These are phyloP conservation scores for Cerceris ruficornis DNA, from an alignment of 2,888 invertebrate genomes.

Conservation along the genomic window DNA sequence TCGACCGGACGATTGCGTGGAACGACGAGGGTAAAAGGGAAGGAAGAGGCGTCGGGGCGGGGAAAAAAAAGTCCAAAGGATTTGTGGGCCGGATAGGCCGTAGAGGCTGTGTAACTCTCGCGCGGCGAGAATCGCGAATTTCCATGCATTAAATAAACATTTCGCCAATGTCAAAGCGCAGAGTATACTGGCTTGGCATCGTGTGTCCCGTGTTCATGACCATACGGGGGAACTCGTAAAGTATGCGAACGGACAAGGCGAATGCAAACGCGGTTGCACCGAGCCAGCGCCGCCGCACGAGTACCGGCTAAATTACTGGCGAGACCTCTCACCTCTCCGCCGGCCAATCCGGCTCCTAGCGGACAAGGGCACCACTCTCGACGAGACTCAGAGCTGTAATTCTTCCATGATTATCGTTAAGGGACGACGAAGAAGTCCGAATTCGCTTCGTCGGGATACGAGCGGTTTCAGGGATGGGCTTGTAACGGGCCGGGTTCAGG, in stretches of 20 bases:
- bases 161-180: slow-evolving; percentile 52
- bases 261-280: slow-evolving; percentile 51
- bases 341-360: slow-evolving; percentile 26
- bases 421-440: not conserved
- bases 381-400: not conserved
- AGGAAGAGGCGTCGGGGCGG: slow-evolving; percentile 12
- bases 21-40: not conserved
- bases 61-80: slow-evolving; percentile 19
- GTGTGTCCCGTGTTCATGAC: slow-evolving; percentile 63
- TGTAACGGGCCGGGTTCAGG: too few relatives aligned
- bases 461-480: not conserved
- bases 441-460: not conserved
- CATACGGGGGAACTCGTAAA: slow-evolving; percentile 70
- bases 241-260: slow-evolving; percentile 57
- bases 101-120: slow-evolving; percentile 10
- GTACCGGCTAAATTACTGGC: slow-evolving; percentile 52
- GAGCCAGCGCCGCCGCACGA: slow-evolving; percentile 31
- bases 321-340: slow-evolving; percentile 43
- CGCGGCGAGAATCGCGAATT: slow-evolving; percentile 41
- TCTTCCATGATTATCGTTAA: not conserved
- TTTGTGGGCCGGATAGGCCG: slow-evolving; percentile 27
- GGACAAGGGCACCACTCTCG: slow-evolving; percentile 7
- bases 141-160: slow-evolving; percentile 67
- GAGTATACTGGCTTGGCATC: slow-evolving; percentile 32
- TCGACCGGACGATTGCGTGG: not conserved